Percentiles rank a stretch among this genome's conserved stretches.
Evolutionary conservation across 1,140 invertebrate genomes (phyloP).

Genomic region (Trigoniulus corallinus): DNA sequence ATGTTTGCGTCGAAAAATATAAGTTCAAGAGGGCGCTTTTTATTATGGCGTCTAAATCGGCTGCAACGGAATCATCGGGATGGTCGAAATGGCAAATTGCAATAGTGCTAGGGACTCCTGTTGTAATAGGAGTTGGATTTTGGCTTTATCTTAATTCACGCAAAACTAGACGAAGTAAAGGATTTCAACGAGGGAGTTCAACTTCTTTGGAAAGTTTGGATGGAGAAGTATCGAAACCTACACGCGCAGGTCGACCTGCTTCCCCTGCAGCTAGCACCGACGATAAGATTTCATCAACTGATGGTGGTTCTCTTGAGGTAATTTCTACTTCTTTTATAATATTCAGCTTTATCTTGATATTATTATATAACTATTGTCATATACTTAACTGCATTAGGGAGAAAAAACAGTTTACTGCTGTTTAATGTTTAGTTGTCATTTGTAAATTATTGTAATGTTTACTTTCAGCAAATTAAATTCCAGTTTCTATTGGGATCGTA

Average conservation of each 20-base stretch:
- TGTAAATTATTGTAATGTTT: too few species aligned
- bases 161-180: slow-evolving; percentile 14
- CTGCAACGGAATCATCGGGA: too few species aligned
- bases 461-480: background rate
- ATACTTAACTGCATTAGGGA: too few species aligned
- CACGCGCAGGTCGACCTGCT: slow-evolving; percentile 16
- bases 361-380: too few species aligned
- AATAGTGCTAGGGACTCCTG: slow-evolving; percentile 55
- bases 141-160: slow-evolving; percentile 48
- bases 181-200: slow-evolving; percentile 7
- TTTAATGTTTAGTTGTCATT: too few species aligned
- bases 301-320: background rate
- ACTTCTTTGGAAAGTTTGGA: slow-evolving; percentile 1
- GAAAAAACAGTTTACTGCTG: too few species aligned
- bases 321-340: too few species aligned
- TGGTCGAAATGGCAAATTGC: slow-evolving; percentile 54
- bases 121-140: slow-evolving; percentile 60
- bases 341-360: too few species aligned
- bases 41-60: too few species aligned
- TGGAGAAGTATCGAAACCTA: slow-evolving; percentile 1
- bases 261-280: slow-evolving; percentile 13
- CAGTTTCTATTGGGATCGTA: background rate
- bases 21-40: too few species aligned
- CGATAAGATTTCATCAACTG: background rate
- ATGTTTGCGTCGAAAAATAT: too few species aligned